Conservation (phyloP, 2,113 vertebrate genomes). For the Oxyura jamaicensis region DNA sequence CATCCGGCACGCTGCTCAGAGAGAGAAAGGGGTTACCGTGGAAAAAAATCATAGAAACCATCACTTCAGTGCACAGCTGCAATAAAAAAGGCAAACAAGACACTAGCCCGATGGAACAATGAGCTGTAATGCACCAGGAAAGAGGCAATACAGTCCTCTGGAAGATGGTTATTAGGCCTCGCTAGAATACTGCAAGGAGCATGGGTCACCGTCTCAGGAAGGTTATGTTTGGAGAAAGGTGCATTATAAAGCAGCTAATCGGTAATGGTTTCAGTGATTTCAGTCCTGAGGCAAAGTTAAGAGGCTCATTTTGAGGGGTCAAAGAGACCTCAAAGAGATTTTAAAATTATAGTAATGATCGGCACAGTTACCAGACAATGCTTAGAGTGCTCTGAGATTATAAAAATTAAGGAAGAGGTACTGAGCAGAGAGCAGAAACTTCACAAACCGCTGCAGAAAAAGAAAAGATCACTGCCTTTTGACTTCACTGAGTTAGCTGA, state of each 20-base stretch:
- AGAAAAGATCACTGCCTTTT: background rate
- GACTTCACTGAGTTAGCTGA: background rate
- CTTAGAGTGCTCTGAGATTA: background rate
- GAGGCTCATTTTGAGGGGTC: conserved; percentile 5
- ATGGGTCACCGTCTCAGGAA: conserved; percentile 49
- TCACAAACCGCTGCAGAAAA: background rate
- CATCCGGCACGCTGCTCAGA: background rate
- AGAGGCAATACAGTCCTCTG: conserved; percentile 36
- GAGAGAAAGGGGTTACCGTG: conserved; percentile 17
- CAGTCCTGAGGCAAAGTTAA: conserved; percentile 16
- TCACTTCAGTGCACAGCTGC: conserved; percentile 63
- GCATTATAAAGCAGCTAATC: conserved; percentile 20
- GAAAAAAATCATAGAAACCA: background rate
- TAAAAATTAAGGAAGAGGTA: conserved; percentile 13
- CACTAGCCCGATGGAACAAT: background rate
- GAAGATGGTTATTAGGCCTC: conserved; percentile 40
- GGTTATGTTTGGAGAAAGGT: conserved; percentile 50
- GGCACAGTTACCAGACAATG: background rate
- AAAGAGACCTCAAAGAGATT: conserved; percentile 13
- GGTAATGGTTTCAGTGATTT: background rate
- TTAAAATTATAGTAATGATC: background rate
- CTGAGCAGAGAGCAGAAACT: background rate
- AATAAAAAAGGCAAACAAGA: conserved; percentile 70
- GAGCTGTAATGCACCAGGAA: conserved; percentile 4
- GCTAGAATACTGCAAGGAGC: conserved; percentile 3